Base-by-base conservation (phyloP, 1,140 invertebrate genomes). In the Conus ventricosus region DNA sequence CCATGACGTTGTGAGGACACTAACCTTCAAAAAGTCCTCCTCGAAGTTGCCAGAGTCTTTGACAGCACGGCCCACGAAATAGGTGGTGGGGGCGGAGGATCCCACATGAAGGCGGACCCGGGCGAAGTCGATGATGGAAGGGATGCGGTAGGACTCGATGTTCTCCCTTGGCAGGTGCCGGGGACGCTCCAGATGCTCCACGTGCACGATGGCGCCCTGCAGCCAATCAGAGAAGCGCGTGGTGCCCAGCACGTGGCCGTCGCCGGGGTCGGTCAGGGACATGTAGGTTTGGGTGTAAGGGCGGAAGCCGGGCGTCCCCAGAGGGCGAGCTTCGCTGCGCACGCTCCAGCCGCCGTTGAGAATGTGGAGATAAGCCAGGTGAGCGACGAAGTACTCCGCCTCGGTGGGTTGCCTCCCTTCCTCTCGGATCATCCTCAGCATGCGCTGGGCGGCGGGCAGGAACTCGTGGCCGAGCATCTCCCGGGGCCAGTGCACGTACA, bases 231-330 rank as follows among this genome's bases (percentile, higher is more conserved):
- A 87, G 63, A 91, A 92, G 15, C 92, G 87, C 8, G 92, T 93
- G 6, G 92, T 93, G 1, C 92, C 92, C 82, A 92, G 87, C 23
- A 92, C 89, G 80, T 93, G 92, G 20, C 92, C 91, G 25, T 92
- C 92, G 8, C 92, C 92, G 5, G 92, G 92, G 83, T 92, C 91
- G n/a, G 92, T 92, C 13, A 92, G 81, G 51, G 92, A 92, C 92
- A 92, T 91, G 85, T 92, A 92, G 17, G 92, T 93, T 87, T 93
- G 92, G 23, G 91, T 90, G 67, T 92, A 86, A 3, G 91, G 91
- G 20, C 91, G 84, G 82, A 92, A 93, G 4, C 92, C 92, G 6
- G 92, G 91, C 51, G 92, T 90, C 7, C 92, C 92, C 53, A 92
- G 84, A 20, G 89, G 67, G 20, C 88, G 84, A 20, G 86, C 57